Evolutionary conservation across 2,113 vertebrate species (phyloP).

Genomic region (Cyanoramphus novaezelandiae): DNA sequence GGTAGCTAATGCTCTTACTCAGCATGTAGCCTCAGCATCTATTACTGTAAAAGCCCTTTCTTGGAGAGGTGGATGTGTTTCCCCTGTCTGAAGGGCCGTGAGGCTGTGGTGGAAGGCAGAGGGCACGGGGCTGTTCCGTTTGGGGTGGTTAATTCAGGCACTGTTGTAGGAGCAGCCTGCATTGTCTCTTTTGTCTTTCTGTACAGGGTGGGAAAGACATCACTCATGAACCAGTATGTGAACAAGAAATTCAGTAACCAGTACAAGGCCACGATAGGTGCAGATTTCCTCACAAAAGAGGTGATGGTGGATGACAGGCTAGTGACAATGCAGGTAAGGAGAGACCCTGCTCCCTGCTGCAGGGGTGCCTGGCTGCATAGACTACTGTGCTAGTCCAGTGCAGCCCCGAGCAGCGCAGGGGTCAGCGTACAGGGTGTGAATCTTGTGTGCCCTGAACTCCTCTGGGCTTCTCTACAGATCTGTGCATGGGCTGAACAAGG

Average conservation of each 20-base stretch:
- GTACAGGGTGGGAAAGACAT: constrained; percentile 94
- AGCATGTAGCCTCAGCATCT: neutral
- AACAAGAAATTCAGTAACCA: constrained; percentile 99
- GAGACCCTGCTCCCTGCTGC: neutral
- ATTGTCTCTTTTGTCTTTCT: neutral
- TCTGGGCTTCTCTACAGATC: neutral
- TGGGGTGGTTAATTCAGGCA: neutral
- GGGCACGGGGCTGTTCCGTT: neutral
- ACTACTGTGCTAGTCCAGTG: neutral
- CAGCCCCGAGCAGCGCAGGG: neutral
- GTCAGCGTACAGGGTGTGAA: neutral
- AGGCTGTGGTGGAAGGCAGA: neutral
- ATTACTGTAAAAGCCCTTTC: neutral
- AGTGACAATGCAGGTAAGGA: constrained; percentile 96
- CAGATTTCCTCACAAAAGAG: constrained; percentile 98
- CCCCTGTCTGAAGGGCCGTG: neutral
- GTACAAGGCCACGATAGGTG: constrained; percentile 99
- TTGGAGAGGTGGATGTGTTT: neutral
- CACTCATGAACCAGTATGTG: constrained; percentile 99
- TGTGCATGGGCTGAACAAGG: neutral
- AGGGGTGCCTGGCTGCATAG: neutral
- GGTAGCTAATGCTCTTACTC: neutral
- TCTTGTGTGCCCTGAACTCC: neutral
- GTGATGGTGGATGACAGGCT: constrained; percentile 99
- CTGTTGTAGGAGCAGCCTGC: neutral